phyloP scores from a whole-genome alignment of 2,888 invertebrate genomes.

The Seladonia tumulorum region DNA sequence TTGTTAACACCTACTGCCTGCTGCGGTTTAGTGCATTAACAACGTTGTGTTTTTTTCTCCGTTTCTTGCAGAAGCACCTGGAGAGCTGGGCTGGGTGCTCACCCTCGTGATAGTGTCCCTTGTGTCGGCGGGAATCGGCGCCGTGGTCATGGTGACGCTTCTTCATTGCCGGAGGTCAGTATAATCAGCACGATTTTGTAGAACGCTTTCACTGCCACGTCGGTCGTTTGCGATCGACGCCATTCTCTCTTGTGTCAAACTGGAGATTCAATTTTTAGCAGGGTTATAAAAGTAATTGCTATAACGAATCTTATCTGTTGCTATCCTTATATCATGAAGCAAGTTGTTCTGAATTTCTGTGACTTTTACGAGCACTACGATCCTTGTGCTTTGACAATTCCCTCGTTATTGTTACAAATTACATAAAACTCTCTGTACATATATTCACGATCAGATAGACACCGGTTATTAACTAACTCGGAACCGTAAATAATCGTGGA shows the following conservation, averaged over 20 bases:
- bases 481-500: background rate
- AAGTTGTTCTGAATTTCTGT: too few relatives aligned
- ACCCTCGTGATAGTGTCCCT: conserved; percentile 90
- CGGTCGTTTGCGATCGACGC: too few relatives aligned
- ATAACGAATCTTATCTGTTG: too few relatives aligned
- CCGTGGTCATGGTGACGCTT: conserved; percentile 89
- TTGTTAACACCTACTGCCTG: background rate
- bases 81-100: conserved; percentile 89
- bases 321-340: too few relatives aligned
- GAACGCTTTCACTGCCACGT: background rate
- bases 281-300: too few relatives aligned
- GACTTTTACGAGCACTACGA: too few relatives aligned
- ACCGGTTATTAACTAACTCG: background rate
- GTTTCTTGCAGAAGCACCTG: conserved; percentile 86
- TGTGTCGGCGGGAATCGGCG: conserved; percentile 89
- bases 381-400: too few relatives aligned
- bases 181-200: background rate
- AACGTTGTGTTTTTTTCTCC: conserved; percentile 27
- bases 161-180: conserved; percentile 88
- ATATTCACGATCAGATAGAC: too few relatives aligned
- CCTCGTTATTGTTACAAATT: too few relatives aligned
- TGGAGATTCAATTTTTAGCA: background rate
- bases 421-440: too few relatives aligned
- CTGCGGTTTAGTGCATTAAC: background rate
- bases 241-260: background rate